Base-by-base conservation (phyloP, 2,888 invertebrate species). In the Proisotoma minuta region DNA sequence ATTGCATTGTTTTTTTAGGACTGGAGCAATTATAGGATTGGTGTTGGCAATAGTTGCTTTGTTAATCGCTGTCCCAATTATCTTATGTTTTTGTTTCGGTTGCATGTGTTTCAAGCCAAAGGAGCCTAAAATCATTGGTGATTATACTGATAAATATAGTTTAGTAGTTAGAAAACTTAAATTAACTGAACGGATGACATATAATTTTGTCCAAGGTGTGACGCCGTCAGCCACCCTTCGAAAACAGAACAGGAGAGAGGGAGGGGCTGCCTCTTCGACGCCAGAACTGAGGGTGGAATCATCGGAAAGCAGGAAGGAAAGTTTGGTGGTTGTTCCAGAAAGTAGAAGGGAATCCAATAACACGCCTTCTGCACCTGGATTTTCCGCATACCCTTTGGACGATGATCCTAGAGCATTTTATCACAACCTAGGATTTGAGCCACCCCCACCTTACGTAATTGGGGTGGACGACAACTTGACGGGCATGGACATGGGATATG, bases 91-190 rank as follows among this genome's bases (percentile, higher is more conserved):
- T 24, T 50, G 50, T 23, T 50, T 3, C 23, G 26, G 50, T 23
- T 50, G 50, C 12, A 12, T 24, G 18, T 50, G 50, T 50, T 50
- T 50, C 50, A 50, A 50, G 50, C 4, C 18, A 26, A 50, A 22
- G n/a, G 22, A 50, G 23, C 47, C 47, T 34, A 43, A 43, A 43
- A 43, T 43, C 4, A 43, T 43, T 12, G 43, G 43, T 43, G 34
- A 34, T 34, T 34, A 8, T 34, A 8, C 8, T 34, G 34, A 8
- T 10, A 34, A 34, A 15, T 34, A 34, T 8, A 34, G 8, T 10
- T 15, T 10, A 34, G 34, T 15, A 34, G 34, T n/a, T n/a, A n/a
- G n/a, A n/a, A n/a, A n/a, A n/a, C n/a, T n/a, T n/a, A n/a, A n/a
- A n/a, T n/a, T n/a, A n/a, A n/a, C n/a, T n/a, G n/a, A n/a, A n/a